These are phyloP conservation scores for Hemichromis elongatus DNA, from an alignment of 2,113 vertebrate genomes.

Conservation along the genomic window DNA sequence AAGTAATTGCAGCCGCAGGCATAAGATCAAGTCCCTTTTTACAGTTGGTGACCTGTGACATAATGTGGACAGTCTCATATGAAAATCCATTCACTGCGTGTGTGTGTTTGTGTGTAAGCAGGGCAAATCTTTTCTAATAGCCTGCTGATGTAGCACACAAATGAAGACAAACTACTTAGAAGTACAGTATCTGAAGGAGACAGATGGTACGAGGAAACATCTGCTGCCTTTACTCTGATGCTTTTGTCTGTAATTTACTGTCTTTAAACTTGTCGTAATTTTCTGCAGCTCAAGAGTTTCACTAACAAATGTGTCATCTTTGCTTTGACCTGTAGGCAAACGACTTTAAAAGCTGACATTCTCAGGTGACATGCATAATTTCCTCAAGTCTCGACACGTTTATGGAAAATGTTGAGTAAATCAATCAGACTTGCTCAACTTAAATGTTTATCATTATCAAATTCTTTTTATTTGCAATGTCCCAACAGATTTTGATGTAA, in stretches of 20 bases:
- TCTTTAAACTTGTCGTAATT: not conserved
- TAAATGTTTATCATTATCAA: not conserved
- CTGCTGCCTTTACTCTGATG: not conserved
- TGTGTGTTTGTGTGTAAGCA: slow-evolving; percentile 10
- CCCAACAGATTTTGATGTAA: not conserved
- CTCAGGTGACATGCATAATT: rapidly evolving
- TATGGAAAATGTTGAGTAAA: rapidly evolving
- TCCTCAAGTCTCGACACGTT: not conserved
- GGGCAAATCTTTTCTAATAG: slow-evolving; percentile 25
- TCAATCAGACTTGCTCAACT: not conserved
- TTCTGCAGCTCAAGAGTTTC: not conserved
- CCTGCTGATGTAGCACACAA: slow-evolving; percentile 4
- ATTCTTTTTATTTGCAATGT: not conserved
- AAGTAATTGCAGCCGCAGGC: not conserved
- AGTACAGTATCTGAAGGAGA: not conserved
- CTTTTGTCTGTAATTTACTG: not conserved
- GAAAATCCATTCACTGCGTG: slow-evolving; percentile 22
- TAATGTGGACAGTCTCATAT: slow-evolving; percentile 8
- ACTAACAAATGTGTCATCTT: not conserved
- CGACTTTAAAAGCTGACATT: not conserved
- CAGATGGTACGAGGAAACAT: slow-evolving; percentile 17
- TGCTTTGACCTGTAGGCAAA: not conserved
- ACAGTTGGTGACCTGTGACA: slow-evolving; percentile 12
- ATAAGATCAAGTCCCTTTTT: slow-evolving; percentile 11
- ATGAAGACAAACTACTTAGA: slow-evolving; percentile 26